Base-by-base conservation (phyloP, 1,140 invertebrate species). In the Choristoneura fumiferana region DNA sequence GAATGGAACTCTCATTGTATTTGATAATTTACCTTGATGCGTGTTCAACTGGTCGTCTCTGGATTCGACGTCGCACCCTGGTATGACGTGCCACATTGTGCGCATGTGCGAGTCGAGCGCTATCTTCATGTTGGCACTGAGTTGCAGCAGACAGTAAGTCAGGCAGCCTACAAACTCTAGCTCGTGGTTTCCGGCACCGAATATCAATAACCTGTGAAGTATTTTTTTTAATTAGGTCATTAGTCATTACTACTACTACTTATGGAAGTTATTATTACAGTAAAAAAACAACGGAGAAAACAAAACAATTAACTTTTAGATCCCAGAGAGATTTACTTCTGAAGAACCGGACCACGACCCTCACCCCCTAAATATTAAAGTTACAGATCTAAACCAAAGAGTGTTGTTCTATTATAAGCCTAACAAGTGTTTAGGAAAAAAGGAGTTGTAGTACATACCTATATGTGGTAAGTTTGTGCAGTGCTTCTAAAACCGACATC, bases 121-220 rank as follows among this genome's bases (percentile, higher is more conserved):
- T 38, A 96, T 96, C 77, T 95, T 96, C 91, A 97, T 95, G 71
- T 97, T 96, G 0, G 96, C 94, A 17, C 96, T 98, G 2, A 99
- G 82, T 88, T 98, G 97, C 8, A 99, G 89, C n/a, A 99, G 89
- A 83, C 98, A 98, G 81, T 98, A 98, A 8, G 96, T 97, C 3
- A 99, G 89, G 80, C 98, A 98, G 0, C 96, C 97, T 59, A 99
- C 95, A 79, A 99, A 99, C 77, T 99, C 97, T 34, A 96, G 87
- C 79, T 99, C 97, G 76, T 97, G 96, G 88, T 99, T 99, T 8
- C 96, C 96, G 38, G 97, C 95, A 10, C 97, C 97, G 81, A 99
- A 98, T 40, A 99, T 94, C 0, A 99, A 89, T 57, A 95, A 86
- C 65, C 95, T 94, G 38, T 1, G 45, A 35, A 55, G 12, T 29